Conservation (phyloP, 2,113 vertebrate species). For the Thalassarche chlororhynchos region DNA sequence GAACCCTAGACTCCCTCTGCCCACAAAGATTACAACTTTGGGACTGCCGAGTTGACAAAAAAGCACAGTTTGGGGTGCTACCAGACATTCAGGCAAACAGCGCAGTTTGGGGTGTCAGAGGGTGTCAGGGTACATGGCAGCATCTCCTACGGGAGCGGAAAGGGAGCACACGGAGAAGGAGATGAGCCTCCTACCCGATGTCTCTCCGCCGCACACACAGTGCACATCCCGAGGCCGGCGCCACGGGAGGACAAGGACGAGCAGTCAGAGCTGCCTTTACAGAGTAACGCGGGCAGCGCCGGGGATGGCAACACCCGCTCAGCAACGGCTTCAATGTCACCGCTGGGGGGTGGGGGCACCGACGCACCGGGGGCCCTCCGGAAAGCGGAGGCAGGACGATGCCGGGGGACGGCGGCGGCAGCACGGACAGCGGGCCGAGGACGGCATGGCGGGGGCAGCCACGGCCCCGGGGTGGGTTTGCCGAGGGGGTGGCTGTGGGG, state of each 20-base stretch:
- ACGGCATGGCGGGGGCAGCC: not conserved
- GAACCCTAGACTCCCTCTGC: not conserved
- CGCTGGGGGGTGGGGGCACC: not conserved
- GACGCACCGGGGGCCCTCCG: not conserved
- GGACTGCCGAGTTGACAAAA: not conserved
- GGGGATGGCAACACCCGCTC: not conserved
- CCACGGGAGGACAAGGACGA: not conserved
- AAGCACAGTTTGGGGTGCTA: not conserved
- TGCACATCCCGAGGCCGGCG: not conserved
- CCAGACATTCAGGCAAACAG: too few relatives aligned
- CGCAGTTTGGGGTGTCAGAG: accelerated
- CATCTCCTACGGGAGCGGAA: not conserved
- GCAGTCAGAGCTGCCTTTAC: not conserved
- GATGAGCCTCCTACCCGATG: accelerated
- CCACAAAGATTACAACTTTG: not conserved
- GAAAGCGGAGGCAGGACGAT: not conserved
- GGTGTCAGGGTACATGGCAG: not conserved
- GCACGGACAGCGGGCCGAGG: too few relatives aligned
- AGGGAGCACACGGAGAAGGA: too few relatives aligned
- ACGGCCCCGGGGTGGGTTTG: not conserved
- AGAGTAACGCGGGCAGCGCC: not conserved
- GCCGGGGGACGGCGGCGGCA: not conserved
- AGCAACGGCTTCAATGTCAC: not conserved
- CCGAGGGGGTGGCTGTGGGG: not conserved
- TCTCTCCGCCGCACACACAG: not conserved